phyloP scores from a whole-genome alignment of 2,888 invertebrate genomes.

The Acanthosepion pharaonis region DNA sequence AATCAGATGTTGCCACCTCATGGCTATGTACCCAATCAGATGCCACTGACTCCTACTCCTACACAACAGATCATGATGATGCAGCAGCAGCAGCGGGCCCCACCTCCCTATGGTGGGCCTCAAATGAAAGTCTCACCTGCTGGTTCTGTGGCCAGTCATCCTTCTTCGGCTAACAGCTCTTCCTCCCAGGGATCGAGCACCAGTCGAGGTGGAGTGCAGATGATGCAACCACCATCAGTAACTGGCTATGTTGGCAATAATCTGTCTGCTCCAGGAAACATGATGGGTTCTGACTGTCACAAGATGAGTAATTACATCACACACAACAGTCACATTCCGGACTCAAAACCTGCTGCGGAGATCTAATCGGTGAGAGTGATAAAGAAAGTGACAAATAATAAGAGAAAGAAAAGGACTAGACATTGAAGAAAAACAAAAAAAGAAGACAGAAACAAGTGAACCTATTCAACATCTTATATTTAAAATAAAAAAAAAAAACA shows the following conservation, averaged over 20 bases:
- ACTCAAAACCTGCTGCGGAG: conserved; percentile 61
- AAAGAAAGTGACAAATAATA: neutral
- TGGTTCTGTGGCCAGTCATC: conserved; percentile 69
- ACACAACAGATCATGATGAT: conserved; percentile 51
- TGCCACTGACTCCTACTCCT: conserved; percentile 54
- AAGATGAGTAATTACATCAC: conserved; percentile 63
- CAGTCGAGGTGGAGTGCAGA: neutral
- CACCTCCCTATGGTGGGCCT: conserved; percentile 41
- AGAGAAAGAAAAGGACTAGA: too few relatives aligned
- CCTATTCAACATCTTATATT: neutral
- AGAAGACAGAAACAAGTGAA: neutral
- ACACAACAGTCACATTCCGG: conserved; percentile 67
- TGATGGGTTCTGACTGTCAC: conserved; percentile 60
- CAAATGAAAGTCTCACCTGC: conserved; percentile 67
- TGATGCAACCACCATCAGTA: conserved; percentile 36
- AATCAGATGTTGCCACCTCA: conserved; percentile 53
- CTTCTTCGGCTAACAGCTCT: conserved; percentile 66
- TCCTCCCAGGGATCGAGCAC: conserved; percentile 50
- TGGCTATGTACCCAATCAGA: conserved; percentile 54
- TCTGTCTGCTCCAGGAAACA: conserved; percentile 37
- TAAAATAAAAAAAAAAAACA: neutral
- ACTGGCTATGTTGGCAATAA: conserved; percentile 43
- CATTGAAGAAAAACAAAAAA: neutral
- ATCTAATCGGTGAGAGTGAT: neutral
- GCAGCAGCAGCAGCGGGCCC: conserved; percentile 48